These are phyloP conservation scores for Merodon equestris DNA, from an alignment of 2,888 invertebrate genomes.

Conservation along the genomic window DNA sequence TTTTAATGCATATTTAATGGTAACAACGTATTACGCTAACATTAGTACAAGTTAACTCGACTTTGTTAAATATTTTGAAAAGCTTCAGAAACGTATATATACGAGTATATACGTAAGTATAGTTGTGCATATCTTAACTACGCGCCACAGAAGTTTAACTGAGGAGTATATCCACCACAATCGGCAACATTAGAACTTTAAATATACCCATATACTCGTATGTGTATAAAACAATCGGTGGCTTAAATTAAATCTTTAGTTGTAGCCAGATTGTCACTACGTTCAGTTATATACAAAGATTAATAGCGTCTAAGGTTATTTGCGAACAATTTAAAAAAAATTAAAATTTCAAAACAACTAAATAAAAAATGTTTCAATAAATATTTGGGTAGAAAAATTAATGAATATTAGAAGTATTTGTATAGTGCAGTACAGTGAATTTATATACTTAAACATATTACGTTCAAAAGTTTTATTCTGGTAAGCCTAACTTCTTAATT, in stretches of 20 bases:
- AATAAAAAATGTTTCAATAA: no score
- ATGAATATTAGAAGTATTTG: no score
- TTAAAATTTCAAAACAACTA: no score
- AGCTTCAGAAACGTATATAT: constrained; percentile 50
- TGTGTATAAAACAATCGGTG: constrained; percentile 62
- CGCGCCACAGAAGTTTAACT: constrained; percentile 10
- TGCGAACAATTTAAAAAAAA: no score
- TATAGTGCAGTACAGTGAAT: no score
- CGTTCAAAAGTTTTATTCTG: no score
- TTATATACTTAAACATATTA: no score
- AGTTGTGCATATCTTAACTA: constrained; percentile 9
- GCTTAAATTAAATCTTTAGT: constrained; percentile 65
- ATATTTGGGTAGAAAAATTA: no score
- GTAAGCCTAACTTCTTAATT: no score
- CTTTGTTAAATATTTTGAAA: constrained; percentile 38
- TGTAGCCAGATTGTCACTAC: constrained; percentile 51
- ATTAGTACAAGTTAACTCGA: constrained; percentile 16
- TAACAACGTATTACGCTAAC: no score
- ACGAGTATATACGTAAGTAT: no score
- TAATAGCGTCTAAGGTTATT: not conserved
- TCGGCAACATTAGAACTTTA: constrained; percentile 49
- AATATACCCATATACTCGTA: constrained; percentile 31
- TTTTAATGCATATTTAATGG: no score
- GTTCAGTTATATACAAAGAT: constrained; percentile 30
- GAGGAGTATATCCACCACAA: constrained; percentile 49